These are phyloP conservation scores for Axis porcinus DNA, from an alignment of 2,113 vertebrate genomes.

Conservation along the genomic window DNA sequence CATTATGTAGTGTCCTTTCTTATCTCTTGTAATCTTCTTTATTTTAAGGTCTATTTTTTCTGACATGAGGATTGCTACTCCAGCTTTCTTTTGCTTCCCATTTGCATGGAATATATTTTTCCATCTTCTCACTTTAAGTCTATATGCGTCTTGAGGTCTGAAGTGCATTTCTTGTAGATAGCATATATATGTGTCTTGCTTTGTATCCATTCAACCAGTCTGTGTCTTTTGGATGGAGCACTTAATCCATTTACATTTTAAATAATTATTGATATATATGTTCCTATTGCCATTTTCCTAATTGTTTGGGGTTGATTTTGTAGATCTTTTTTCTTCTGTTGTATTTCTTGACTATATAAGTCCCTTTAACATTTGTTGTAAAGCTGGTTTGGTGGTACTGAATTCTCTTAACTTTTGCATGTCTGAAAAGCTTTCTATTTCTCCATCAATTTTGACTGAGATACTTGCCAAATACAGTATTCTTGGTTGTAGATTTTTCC, in stretches of 20 bases:
- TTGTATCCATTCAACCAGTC: not conserved
- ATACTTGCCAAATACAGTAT: not conserved
- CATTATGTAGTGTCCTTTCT: not conserved
- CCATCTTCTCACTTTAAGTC: not conserved
- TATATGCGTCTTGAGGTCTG: not conserved
- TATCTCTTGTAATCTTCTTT: not conserved
- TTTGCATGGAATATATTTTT: not conserved
- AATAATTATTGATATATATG: not conserved
- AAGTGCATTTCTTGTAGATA: not conserved
- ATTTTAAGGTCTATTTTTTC: not conserved
- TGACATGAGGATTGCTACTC: not conserved
- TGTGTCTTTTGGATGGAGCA: not conserved
- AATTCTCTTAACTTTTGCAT: not conserved
- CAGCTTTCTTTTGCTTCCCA: not conserved
- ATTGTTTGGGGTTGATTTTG: not conserved
- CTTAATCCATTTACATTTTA: not conserved
- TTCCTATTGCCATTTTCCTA: not conserved
- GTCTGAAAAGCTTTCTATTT: not conserved
- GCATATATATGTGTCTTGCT: not conserved
- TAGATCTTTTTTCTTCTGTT: not conserved
- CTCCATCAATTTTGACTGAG: not conserved
- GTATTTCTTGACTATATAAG: not conserved
- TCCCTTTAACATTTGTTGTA: not conserved
- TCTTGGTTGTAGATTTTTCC: not conserved
- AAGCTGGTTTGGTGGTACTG: not conserved